These are phyloP conservation scores for Delphinus delphis DNA, from an alignment of 2,113 vertebrate genomes.

Conservation along the genomic window DNA sequence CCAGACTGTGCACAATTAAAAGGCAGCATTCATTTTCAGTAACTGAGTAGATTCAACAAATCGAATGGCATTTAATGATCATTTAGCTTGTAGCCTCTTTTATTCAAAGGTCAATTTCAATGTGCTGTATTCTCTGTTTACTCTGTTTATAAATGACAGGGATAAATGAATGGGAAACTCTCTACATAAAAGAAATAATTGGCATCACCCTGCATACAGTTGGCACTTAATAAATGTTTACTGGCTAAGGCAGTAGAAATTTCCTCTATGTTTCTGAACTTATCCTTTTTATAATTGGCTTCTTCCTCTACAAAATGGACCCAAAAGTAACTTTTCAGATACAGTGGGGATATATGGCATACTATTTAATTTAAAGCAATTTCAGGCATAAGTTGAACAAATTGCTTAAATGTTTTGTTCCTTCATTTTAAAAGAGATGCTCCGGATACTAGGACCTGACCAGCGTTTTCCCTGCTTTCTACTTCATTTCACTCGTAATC, in stretches of 20 bases:
- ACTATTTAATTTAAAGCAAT: constrained; percentile 34
- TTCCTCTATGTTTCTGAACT: not conserved
- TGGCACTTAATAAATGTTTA: not conserved
- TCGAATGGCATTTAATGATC: constrained; percentile 36
- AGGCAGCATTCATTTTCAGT: constrained; percentile 22
- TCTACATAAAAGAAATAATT: not conserved
- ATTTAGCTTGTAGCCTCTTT: constrained; percentile 32
- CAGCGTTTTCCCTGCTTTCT: not conserved
- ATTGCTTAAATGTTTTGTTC: constrained; percentile 9
- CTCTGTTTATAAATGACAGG: not conserved
- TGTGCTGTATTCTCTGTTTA: not conserved
- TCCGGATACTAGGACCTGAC: not conserved
- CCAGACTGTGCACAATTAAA: not conserved
- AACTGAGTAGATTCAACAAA: not conserved
- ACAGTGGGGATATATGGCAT: not conserved
- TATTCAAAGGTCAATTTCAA: constrained; percentile 16
- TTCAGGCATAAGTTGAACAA: not conserved
- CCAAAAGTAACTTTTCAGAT: not conserved
- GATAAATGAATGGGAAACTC: not conserved
- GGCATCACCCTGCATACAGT: not conserved
- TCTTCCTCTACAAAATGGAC: not conserved
- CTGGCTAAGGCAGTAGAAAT: not conserved
- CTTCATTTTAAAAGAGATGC: not conserved
- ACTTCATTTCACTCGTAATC: constrained; percentile 10
- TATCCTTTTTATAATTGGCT: not conserved